Evolutionary conservation across 2,888 invertebrate genomes (phyloP), one percentile per base, ranked within the genome.

Genomic region (Platynereis dumerilii): DNA sequence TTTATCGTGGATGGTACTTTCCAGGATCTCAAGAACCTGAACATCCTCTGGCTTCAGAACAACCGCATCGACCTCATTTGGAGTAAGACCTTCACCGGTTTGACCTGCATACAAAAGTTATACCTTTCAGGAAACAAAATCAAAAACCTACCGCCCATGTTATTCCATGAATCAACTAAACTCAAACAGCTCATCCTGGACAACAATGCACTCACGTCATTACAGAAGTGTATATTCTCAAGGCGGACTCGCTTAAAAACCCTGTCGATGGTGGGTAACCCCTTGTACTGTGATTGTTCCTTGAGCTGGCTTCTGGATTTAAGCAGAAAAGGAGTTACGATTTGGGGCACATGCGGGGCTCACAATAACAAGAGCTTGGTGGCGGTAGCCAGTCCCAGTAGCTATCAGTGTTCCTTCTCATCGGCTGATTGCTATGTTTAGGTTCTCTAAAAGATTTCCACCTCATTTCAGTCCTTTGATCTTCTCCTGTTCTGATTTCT

Each of bases 181-280:
- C 62, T 72, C 15, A 48, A 64, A 22, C 59, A 69, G 17, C 57
- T 72, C 17, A 58, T 60, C 28, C 52, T 72, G n/a, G 71, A 72
- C 42, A 45, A 64, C 60, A 72, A 72, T 60, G n/a, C 48, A 17
- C 56, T 72, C 22, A 53, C 22, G 7, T 45, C 60, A 5, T 54
- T 72, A 15, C 22, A 54, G 1, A 64, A 64, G 48, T 72, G 69
- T 42, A 54, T 64, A 5, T 66, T 72, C 20, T 63, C 64, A 2
- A 58, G 55, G 26, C 52, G 64, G 34, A 34, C 56, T 20, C 55
- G 58, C 17, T 53, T 72, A 45, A 64, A 68, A 29, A 59, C 58
- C 44, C 58, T 72, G 24, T 72, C 71, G 26, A 22, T 72, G 24
- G 27, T 69, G 20, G 70, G 69, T 2, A 73, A 73, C 45, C 72